Base-by-base conservation (phyloP, 2,113 vertebrate genomes). In the Malurus alboscapulatus region DNA sequence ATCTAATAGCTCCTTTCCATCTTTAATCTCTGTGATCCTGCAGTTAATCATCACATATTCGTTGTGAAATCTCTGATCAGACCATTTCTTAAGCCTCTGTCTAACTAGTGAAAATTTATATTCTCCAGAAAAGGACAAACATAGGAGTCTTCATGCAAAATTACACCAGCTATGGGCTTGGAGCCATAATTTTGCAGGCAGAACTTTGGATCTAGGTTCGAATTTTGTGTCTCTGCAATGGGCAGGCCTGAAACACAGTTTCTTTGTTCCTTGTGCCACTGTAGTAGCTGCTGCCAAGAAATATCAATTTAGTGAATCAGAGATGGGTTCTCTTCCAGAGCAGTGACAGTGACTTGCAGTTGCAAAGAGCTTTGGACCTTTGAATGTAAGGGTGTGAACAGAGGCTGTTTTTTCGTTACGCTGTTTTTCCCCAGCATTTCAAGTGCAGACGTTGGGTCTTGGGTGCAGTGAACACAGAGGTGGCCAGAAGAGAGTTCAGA, bases 21-120 rank as follows among this genome's bases (percentile, higher is more conserved):
- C 84, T 92, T 93, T 97, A 96, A 96, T 96, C 90, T 93, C 88
- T 93, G 54, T 89, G 90, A 95, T 96, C 88, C 94, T 73, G 36
- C 55, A 82, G 86, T 94, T 96, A 96, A 93, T 96, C 94, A 95
- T 95, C 93, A 73, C 22, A 18, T 55, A 47, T 24, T 74, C 47
- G 47, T 96, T 96, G 94, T 92, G 91, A 96, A 96, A 96, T 90
- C 93, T 88, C 88, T 83, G 78, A 65, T 94, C 88, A 93, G 83
- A 77, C 87, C 78, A 80, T 90, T 96, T 89, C 34, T 75, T 93
- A 92, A 92, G 50, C 38, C 76, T 92, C 78, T 88, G 3, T 69
- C 44, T 78, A 86, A 62, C 48, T 36, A 73, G 22, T 65, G 78
- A 84, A 83, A 87, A 66, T 63, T 81, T 73, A 67, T 54, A 32